Evolutionary conservation across 2,113 vertebrate species (phyloP).

Genomic region (Laticauda colubrina): DNA sequence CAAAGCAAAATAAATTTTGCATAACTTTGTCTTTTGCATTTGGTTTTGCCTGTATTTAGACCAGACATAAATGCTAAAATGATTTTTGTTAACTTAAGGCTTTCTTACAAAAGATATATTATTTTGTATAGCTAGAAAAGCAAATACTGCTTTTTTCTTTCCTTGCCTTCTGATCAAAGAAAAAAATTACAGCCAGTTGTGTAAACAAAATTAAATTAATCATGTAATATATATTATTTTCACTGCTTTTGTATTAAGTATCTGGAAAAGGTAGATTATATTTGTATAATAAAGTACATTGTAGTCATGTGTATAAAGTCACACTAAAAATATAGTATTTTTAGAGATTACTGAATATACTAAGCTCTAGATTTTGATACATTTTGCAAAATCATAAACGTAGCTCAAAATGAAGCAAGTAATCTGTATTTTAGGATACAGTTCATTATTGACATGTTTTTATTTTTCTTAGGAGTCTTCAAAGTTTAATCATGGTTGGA

Average conservation of each 20-base stretch:
- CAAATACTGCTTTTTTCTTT: not conserved
- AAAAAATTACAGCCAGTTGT: not conserved
- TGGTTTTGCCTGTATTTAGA: not conserved
- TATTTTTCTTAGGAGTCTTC: conserved; percentile 27
- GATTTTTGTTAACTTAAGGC: not conserved
- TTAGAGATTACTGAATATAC: not conserved
- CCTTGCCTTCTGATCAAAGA: not conserved
- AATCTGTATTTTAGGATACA: not conserved
- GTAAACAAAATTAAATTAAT: not conserved
- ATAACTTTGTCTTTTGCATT: not conserved
- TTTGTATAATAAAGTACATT: not conserved
- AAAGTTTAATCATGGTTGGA: not conserved
- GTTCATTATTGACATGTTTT: not conserved
- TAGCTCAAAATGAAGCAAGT: not conserved
- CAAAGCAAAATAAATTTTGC: not conserved
- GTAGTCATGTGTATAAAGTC: not conserved
- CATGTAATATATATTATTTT: not conserved
- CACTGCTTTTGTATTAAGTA: not conserved
- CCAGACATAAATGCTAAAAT: not conserved
- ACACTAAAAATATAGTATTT: not conserved
- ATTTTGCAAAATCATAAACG: not conserved
- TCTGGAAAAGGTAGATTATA: not conserved
- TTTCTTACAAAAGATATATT: not conserved
- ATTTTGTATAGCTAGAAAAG: not conserved
- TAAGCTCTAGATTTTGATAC: not conserved